phyloP scores from a whole-genome alignment of 2,113 vertebrate genomes.

The Periophthalmodon schlosseri region DNA sequence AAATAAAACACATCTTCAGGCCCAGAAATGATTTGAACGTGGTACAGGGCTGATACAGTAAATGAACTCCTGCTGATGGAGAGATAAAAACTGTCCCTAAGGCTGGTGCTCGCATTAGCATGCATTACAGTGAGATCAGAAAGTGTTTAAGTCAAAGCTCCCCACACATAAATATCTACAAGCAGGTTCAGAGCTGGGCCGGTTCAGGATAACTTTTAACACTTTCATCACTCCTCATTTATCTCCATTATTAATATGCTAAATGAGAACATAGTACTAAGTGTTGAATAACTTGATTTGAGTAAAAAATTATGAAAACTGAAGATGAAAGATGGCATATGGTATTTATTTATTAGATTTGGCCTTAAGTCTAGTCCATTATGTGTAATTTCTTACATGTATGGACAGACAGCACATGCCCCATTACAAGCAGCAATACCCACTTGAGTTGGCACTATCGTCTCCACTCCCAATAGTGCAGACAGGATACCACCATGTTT shows the following conservation, averaged over 20 bases:
- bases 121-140: constrained; percentile 26
- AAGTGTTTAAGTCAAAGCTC: not conserved
- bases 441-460: constrained; percentile 4
- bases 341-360: not conserved
- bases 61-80: constrained; percentile 26
- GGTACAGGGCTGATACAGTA: constrained; percentile 4
- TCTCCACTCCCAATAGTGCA: constrained; percentile 11
- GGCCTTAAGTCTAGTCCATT: not conserved
- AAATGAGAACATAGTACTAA: no score
- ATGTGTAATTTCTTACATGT: not conserved
- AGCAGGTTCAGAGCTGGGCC: not conserved
- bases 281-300: not conserved
- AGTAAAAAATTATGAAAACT: not conserved
- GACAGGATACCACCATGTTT: constrained; percentile 43
- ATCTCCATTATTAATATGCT: not conserved
- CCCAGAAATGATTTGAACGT: constrained; percentile 2
- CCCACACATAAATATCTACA: constrained; percentile 14
- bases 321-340: no score
- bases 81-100: constrained; percentile 20
- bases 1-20: constrained; percentile 31
- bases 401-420: no score
- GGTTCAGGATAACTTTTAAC: not conserved
- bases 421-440: not conserved
- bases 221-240: not conserved
- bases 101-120: constrained; percentile 33